These are phyloP conservation scores for Eulacestoma nigropectus DNA, from an alignment of 2,113 vertebrate species.

Conservation along the genomic window DNA sequence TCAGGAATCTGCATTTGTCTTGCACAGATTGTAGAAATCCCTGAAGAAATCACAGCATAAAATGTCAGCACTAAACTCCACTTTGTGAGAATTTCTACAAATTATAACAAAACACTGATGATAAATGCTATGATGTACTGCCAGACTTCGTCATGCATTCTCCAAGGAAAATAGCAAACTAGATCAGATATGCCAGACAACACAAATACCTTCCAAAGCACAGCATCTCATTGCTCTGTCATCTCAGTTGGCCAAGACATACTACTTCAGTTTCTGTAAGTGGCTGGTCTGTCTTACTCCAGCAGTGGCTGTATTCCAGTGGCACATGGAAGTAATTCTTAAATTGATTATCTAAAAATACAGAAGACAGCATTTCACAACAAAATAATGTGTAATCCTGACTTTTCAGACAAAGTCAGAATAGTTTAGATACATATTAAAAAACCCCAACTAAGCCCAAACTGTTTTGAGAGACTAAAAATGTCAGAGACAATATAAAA, in stretches of 20 bases:
- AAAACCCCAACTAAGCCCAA: not conserved
- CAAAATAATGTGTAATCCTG: not conserved
- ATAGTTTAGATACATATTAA: not conserved
- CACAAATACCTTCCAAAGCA: not conserved
- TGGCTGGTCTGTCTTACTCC: not conserved
- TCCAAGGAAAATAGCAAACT: conserved; percentile 14
- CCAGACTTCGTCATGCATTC: conserved; percentile 25
- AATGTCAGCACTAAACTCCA: not conserved
- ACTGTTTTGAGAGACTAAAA: not conserved
- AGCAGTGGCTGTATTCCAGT: not conserved
- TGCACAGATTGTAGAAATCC: not conserved
- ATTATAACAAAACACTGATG: conserved; percentile 29
- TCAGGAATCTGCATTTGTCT: not conserved
- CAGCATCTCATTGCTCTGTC: not conserved
- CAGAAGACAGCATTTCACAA: not conserved
- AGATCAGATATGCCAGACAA: conserved; percentile 13
- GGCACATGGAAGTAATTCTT: not conserved
- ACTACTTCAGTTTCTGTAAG: not conserved
- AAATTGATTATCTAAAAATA: not conserved
- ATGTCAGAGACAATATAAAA: not conserved
- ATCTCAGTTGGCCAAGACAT: not conserved
- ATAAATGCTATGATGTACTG: conserved; percentile 19
- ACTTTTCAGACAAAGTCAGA: not conserved
- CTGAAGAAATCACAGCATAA: conserved; percentile 8
- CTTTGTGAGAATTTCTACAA: conserved; percentile 18